Conservation (phyloP, 2,113 vertebrate genomes). For the Echinops telfairi region DNA sequence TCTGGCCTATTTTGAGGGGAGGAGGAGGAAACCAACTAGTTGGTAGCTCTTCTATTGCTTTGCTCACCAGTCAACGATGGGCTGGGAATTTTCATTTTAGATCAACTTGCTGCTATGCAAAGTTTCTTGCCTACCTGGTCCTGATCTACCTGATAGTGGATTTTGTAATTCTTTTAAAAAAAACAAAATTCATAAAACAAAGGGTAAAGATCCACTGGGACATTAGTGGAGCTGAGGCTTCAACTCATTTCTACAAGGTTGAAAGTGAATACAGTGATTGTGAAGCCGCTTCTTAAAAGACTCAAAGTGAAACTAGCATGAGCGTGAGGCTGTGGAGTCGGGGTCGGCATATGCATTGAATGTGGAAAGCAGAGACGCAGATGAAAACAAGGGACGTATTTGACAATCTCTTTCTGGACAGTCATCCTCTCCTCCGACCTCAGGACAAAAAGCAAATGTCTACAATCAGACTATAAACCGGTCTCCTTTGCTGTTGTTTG, state of each 20-base stretch:
- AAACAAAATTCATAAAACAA: neutral
- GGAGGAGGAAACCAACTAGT: neutral
- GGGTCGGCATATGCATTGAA: neutral
- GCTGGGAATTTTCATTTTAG: neutral
- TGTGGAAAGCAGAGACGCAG: neutral
- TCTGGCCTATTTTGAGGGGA: neutral
- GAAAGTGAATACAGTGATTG: neutral
- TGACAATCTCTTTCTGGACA: neutral
- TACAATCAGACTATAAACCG: neutral
- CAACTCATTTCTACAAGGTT: neutral
- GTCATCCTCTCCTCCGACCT: rapidly evolving
- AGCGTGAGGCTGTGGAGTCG: neutral
- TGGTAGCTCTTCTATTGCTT: neutral
- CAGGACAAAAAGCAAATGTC: neutral
- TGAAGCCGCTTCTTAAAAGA: neutral
- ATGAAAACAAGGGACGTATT: neutral
- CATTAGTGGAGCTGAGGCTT: neutral
- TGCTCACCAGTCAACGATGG: neutral
- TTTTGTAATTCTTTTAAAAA: neutral
- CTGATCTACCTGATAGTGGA: too few species aligned
- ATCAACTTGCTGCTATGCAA: too few species aligned
- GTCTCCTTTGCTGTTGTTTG: neutral
- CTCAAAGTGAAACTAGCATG: neutral
- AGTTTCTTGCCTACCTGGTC: neutral
- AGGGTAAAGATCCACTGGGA: neutral